phyloP scores from a whole-genome alignment of 2,113 vertebrate species.

The Chauna torquata region DNA sequence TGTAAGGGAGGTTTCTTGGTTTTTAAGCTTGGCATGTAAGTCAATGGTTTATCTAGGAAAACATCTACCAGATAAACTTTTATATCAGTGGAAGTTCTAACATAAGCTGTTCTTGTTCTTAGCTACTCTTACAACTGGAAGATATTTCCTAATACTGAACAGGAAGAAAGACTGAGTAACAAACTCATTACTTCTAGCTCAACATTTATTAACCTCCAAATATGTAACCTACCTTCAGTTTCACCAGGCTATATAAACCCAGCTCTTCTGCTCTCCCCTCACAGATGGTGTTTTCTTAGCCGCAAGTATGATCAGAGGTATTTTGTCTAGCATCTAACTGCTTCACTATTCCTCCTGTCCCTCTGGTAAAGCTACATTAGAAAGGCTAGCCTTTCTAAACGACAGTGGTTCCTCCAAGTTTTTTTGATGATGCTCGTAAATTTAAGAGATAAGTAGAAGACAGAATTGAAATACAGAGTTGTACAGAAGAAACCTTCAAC shows the following conservation, averaged over 20 bases:
- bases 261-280: not conserved
- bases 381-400: not conserved
- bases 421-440: not conserved
- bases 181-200: not conserved
- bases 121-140: not conserved
- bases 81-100: not conserved
- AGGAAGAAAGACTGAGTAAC: not conserved
- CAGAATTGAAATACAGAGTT: not conserved
- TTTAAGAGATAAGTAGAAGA: not conserved
- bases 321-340: not conserved
- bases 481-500: not conserved
- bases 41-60: not conserved
- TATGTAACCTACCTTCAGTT: not conserved
- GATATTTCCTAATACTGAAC: not conserved
- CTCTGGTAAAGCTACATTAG: not conserved
- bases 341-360: not conserved
- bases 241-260: not conserved
- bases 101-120: not conserved
- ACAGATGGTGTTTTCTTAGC: not conserved
- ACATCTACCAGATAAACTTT: not conserved
- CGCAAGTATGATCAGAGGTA: not conserved
- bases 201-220: not conserved
- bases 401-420: not conserved
- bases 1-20: not conserved
- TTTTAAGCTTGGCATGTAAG: not conserved